These are phyloP conservation scores for Scaptomyza flava DNA, from an alignment of 2,888 invertebrate species.

Conservation along the genomic window DNA sequence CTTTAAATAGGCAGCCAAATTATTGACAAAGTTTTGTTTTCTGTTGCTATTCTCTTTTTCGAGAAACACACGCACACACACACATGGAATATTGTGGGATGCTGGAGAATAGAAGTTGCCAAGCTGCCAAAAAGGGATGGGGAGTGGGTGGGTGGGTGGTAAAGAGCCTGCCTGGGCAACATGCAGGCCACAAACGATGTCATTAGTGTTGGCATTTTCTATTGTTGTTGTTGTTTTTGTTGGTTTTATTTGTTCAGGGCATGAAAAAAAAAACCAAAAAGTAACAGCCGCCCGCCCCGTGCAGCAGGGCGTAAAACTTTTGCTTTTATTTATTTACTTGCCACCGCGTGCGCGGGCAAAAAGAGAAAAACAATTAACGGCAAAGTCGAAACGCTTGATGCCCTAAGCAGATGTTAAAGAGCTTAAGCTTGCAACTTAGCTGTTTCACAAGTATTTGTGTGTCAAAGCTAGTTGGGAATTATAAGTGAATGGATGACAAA, in stretches of 20 bases:
- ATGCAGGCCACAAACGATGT: conserved; percentile 71
- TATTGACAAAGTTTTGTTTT: conserved; percentile 66
- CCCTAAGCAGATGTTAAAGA: conserved; percentile 15
- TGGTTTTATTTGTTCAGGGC: conserved; percentile 52
- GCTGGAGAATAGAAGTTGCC: conserved; percentile 8
- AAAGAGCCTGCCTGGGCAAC: conserved; percentile 20
- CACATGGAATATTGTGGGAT: conserved; percentile 25
- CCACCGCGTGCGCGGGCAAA: conserved; percentile 34
- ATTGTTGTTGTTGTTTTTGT: conserved; percentile 21
- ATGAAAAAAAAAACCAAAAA: conserved; percentile 33
- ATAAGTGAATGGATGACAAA: not conserved
- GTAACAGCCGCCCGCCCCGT: conserved; percentile 43
- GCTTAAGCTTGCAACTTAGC: not conserved
- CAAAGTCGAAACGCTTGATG: conserved; percentile 27
- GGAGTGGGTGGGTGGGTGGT: not conserved
- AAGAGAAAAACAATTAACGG: conserved; percentile 26
- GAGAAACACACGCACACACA: conserved; percentile 37
- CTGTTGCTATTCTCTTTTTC: conserved; percentile 8
- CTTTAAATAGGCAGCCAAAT: conserved; percentile 71
- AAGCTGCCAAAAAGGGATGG: not conserved
- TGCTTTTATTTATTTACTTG: conserved; percentile 74
- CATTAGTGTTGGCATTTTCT: conserved; percentile 67
- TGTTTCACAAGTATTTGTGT: not conserved
- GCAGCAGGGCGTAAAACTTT: conserved; percentile 56
- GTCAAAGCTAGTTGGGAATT: conserved; percentile 1